Base-by-base conservation (phyloP, 2,888 invertebrate genomes). In the Siphonodentalium dalli region DNA sequence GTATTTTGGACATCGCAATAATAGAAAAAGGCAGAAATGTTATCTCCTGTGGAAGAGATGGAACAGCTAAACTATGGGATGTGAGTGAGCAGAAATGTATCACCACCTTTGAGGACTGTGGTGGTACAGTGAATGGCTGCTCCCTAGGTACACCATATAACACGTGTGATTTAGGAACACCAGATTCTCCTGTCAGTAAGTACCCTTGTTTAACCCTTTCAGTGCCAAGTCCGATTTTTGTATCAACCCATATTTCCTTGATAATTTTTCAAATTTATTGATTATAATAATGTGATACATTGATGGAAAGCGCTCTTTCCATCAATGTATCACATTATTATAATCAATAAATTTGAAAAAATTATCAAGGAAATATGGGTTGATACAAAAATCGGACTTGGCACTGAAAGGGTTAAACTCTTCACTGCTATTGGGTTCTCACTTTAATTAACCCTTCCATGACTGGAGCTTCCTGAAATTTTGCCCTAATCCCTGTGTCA, bases 41-140 rank as follows among this genome's bases (percentile, higher is more conserved):
- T 35, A 81, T 90, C 43, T 87, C 89, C 46, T 87, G 87, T 35
- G 87, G 88, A 78, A 87, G 87, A 69, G 90, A 90, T 84, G 89
- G 89, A 20, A 84, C 85, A 49, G 87, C 86, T 3, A 86, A 86
- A 66, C 79, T 89, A 28, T 89, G 89, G 89, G 88, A 89, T 82
- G 87, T 88, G 67, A 88, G 88, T 29, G 83, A 87, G 76, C 84
- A 87, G 45, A 79, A 79, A 8, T 87, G 87, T 65, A 72, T 89
- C 11, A 84, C 74, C 40, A 84, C 86, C 54, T 73, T 88, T 59
- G 54, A 61, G 23, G 82, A 84, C 65, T 84, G 84, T 7, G 82
- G 84, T 58, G 85, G 86, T 5, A 79, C 82, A 50, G 86, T 88
- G 15, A 88, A 88, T 72, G 85, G 86, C 61, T 88, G 88, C 77